These are phyloP conservation scores for Paracentrotus lividus DNA, from an alignment of 53 echinoderm and acorn worm species.

Conservation along the genomic window DNA sequence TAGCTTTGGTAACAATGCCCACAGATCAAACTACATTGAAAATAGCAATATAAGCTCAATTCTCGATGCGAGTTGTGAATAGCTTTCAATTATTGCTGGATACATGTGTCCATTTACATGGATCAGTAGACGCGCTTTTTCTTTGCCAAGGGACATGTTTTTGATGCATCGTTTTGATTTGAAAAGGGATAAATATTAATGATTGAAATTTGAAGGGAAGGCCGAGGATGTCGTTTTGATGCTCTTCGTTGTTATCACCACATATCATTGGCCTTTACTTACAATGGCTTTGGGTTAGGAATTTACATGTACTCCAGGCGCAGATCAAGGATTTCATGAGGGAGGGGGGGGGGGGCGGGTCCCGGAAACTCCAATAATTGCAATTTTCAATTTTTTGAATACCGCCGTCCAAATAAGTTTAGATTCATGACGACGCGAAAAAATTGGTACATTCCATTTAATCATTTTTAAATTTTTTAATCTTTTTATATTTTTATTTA, in stretches of 20 bases:
- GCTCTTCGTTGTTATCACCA: neutral
- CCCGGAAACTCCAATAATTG: too few relatives aligned
- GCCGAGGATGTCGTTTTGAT: neutral
- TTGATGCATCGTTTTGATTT: slow-evolving; percentile 48
- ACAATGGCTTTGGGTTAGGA: neutral
- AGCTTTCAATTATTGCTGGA: slow-evolving; percentile 55
- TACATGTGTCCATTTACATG: slow-evolving; percentile 49
- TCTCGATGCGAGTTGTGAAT: slow-evolving; percentile 21
- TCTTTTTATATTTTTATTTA: neutral
- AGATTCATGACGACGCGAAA: too few relatives aligned
- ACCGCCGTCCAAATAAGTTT: too few relatives aligned
- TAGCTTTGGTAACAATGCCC: slow-evolving; percentile 1
- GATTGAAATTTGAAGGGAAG: neutral
- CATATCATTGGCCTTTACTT: neutral
- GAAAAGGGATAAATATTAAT: slow-evolving; percentile 31
- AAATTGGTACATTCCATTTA: too few relatives aligned
- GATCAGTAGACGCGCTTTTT: slow-evolving; percentile 29
- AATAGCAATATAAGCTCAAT: slow-evolving; percentile 39
- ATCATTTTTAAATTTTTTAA: too few relatives aligned
- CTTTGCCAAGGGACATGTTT: neutral
- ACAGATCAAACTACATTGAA: slow-evolving; percentile 32
- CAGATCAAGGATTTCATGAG: too few relatives aligned
- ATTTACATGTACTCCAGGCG: too few relatives aligned
- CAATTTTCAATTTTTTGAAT: too few relatives aligned
- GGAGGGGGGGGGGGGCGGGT: too few relatives aligned